These are phyloP conservation scores for Dyspetes luteomarginatus DNA, from an alignment of 2,888 invertebrate species.

Conservation along the genomic window DNA sequence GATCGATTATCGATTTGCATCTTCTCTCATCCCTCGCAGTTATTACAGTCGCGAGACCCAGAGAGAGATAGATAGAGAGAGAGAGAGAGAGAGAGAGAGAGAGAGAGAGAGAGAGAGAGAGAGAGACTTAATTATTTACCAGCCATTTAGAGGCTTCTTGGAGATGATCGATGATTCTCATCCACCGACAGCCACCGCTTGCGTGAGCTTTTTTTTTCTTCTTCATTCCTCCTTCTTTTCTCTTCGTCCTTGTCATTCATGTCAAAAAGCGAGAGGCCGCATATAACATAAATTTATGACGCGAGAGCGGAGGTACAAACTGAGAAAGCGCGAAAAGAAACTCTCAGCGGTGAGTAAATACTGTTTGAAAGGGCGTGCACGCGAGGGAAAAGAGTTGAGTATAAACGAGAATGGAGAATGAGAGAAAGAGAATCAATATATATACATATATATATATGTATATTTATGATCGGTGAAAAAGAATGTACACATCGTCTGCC, in stretches of 20 bases:
- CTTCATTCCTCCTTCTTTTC: not conserved
- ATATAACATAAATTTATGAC: conserved; percentile 51
- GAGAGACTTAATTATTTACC: conserved; percentile 56
- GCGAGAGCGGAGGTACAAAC: conserved; percentile 33
- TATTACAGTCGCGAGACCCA: not conserved
- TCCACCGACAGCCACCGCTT: conserved; percentile 48
- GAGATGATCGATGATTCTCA: conserved; percentile 60
- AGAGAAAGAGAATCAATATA: conserved; percentile 4
- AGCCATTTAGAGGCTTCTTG: conserved; percentile 44
- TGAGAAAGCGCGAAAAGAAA: conserved; percentile 61
- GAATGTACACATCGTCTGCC: conserved; percentile 42
- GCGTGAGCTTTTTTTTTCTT: conserved; percentile 25
- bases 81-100: not conserved
- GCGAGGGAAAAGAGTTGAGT: too few species aligned
- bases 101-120: not conserved
- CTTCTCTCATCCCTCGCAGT: conserved; percentile 7
- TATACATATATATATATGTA: not conserved
- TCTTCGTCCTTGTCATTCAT: conserved; percentile 24
- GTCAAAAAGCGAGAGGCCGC: conserved; percentile 15
- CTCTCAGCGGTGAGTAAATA: conserved; percentile 50
- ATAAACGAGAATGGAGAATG: conserved; percentile 29
- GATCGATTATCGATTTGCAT: conserved; percentile 57
- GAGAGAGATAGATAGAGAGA: not conserved
- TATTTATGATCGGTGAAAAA: conserved; percentile 40
- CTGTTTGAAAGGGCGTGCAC: conserved; percentile 49